Conservation (phyloP, 2,888 invertebrate genomes). For the Lithophane socia region DNA sequence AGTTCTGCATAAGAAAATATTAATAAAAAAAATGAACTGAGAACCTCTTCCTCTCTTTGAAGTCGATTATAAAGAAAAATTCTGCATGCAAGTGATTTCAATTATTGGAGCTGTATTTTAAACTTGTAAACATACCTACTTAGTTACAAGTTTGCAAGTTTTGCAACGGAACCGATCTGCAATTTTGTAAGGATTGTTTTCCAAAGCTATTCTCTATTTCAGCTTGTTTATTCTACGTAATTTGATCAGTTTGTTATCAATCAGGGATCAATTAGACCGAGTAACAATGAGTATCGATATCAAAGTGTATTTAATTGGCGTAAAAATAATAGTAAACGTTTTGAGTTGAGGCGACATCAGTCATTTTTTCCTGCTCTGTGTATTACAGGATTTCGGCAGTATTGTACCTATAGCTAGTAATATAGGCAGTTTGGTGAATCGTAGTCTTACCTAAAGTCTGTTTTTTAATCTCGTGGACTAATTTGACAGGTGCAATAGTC, state of each 20-base stretch:
- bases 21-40: neutral
- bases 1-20: neutral
- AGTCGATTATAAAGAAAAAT: neutral
- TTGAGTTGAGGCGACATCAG: neutral
- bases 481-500: too few relatives aligned
- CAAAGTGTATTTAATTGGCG: slow-evolving; percentile 46
- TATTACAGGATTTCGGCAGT: too few relatives aligned
- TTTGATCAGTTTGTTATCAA: slow-evolving; percentile 60
- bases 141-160: too few relatives aligned
- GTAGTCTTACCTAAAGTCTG: too few relatives aligned
- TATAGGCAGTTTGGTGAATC: too few relatives aligned
- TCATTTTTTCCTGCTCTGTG: neutral
- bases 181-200: slow-evolving; percentile 24
- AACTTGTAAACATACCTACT: neutral
- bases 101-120: neutral
- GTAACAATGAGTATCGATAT: slow-evolving; percentile 49
- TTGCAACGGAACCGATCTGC: neutral
- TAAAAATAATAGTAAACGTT: slow-evolving; percentile 27
- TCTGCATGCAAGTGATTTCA: neutral
- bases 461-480: too few relatives aligned
- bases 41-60: neutral
- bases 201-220: neutral
- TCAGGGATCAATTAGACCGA: slow-evolving; percentile 59
- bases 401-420: too few relatives aligned
- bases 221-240: slow-evolving; percentile 40